Base-by-base conservation (phyloP, 2,797 vertebrate genomes). In the Hipposideros larvatus region DNA sequence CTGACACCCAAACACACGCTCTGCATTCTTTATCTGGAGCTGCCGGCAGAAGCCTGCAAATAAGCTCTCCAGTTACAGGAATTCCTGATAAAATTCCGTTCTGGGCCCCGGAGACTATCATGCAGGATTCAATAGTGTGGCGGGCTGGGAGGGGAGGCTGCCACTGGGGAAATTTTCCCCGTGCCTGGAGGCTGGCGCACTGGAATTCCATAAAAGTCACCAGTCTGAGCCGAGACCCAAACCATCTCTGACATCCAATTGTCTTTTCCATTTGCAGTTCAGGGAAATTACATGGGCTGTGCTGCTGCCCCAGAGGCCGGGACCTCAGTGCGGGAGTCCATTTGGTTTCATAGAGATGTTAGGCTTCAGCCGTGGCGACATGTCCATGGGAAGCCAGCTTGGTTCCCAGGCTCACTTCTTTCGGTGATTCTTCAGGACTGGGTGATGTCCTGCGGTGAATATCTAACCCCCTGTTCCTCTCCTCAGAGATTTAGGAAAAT, bases 221-320 rank as follows among this genome's bases (percentile, higher is more conserved):
- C 37, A 84, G 88, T 97, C 98, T 96, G 97, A 97, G 97, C 82
- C 57, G 95, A 96, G 98, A 97, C 95, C 63, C 66, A 92, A 97
- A 97, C 98, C 26, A 55, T 66, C 98, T 98, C 97, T 97, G 98
- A 98, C 98, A 98, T 95, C 96, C 98, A 96, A 97, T 97, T 98
- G 98, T 98, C 97, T 98, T 97, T 91, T 94, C 97, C 96, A 96
- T 98, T 98, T 96, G 89, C 11, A 87, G 80, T 78, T 85, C 57
- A 71, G 66, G 94, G 95, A 97, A 96, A 96, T 82, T 6, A 61
- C 9, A 0, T 0, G 1, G 75, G 61, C 48, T 7, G 0, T 0
- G n/a, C 53, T 8, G 73, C 13, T 0, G 11, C 41, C 43, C 43
- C 0, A 1, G 31, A 31, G 86, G 24, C 63, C 0, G 0, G 21